Conservation (phyloP, 2,888 invertebrate species). For the Pseudococcus viburni region DNA sequence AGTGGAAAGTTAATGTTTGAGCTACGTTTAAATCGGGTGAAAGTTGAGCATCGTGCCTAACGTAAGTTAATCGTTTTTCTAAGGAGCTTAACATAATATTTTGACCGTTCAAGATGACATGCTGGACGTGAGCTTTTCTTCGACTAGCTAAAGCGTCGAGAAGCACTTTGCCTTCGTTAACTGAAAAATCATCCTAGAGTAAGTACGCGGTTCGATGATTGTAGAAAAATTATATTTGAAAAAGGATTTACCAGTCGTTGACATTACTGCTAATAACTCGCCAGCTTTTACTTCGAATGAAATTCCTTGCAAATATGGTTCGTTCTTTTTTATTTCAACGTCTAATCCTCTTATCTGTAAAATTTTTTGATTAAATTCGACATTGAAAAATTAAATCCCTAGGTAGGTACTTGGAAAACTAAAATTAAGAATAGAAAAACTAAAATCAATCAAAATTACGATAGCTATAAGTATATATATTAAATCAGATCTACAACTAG, state of each 20-base stretch:
- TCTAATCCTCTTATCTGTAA: conserved; percentile 64
- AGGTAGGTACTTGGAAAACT: not conserved
- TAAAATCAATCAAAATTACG: no score
- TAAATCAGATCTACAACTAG: no score
- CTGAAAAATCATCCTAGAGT: not conserved
- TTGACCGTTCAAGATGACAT: conserved; percentile 88
- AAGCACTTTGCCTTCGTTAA: conserved; percentile 84
- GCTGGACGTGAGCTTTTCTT: conserved; percentile 73
- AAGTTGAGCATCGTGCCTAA: conserved; percentile 82
- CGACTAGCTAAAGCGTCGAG: conserved; percentile 88
- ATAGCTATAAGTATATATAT: no score
- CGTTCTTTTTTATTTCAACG: conserved; percentile 61
- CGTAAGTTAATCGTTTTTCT: conserved; percentile 81
- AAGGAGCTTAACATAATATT: conserved; percentile 81
- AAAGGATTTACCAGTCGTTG: conserved; percentile 76
- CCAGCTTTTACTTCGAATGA: conserved; percentile 92
- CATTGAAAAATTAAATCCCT: not conserved
- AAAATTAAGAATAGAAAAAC: not conserved
- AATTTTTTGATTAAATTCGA: not conserved
- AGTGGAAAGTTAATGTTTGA: conserved; percentile 84
- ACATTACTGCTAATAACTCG: conserved; percentile 91
- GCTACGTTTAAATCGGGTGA: conserved; percentile 91
- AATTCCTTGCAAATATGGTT: conserved; percentile 77
- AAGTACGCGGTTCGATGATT: no score
- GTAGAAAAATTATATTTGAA: conserved; percentile 21